These are phyloP conservation scores for Heliconius hermathena DNA, from an alignment of 1,140 invertebrate genomes.

Conservation along the genomic window DNA sequence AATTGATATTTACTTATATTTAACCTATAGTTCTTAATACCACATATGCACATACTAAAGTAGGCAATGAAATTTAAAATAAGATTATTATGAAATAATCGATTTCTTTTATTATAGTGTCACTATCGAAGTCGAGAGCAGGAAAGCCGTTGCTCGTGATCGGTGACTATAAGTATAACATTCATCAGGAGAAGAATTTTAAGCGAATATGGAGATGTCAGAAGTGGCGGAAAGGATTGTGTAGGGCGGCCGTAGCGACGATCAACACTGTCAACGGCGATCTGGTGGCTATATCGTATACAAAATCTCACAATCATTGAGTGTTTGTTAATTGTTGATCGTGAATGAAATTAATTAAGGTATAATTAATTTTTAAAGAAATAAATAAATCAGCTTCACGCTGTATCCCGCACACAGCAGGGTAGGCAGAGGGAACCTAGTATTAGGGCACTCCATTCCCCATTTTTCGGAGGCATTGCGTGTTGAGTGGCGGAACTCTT, in stretches of 20 bases:
- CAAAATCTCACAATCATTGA: constrained; percentile 41
- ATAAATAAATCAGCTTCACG: no score
- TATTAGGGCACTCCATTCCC: no score
- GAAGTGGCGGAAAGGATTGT: constrained; percentile 37
- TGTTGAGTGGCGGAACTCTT: no score
- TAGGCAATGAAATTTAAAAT: not conserved
- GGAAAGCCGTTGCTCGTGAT: constrained; percentile 25
- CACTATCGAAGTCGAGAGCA: constrained; percentile 24
- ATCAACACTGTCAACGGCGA: constrained; percentile 23
- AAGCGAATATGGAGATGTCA: constrained; percentile 44
- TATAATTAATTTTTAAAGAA: no score
- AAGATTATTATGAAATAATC: not conserved
- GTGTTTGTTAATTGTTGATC: not conserved
- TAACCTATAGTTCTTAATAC: not conserved
- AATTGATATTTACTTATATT: no score
- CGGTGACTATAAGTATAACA: constrained; percentile 33
- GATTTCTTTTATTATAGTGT: constrained; percentile 18
- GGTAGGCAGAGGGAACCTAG: no score
- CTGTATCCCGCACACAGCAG: no score
- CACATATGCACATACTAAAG: not conserved
- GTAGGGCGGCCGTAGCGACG: constrained; percentile 36
- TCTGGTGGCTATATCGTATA: constrained; percentile 23
- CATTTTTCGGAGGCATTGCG: no score
- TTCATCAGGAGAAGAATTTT: constrained; percentile 31
- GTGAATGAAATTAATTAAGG: no score